Percentiles rank a stretch among this genome's conserved stretches.
Conservation (phyloP, 2,113 vertebrate genomes). For the Acanthochromis polyacanthus region DNA sequence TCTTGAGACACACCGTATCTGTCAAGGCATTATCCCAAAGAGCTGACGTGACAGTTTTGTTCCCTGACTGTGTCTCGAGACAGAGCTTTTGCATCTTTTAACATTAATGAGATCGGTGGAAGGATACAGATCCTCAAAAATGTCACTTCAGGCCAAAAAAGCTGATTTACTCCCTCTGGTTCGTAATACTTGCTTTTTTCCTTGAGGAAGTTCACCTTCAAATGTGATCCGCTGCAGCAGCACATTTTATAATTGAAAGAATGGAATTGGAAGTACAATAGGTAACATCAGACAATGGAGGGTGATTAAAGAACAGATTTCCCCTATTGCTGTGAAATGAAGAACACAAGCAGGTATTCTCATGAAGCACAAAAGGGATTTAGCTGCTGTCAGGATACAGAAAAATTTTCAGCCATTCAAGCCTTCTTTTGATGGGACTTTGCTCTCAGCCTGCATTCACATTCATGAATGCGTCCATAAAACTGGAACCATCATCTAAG, state of each 20-base stretch:
- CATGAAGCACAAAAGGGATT: conserved; percentile 7
- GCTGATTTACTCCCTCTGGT: conserved; percentile 27
- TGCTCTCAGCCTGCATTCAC: background rate
- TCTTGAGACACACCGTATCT: conserved; percentile 34
- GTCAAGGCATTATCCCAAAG: conserved; percentile 49
- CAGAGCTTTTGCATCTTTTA: conserved; percentile 66
- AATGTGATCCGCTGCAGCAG: conserved; percentile 44
- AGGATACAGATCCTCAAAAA: conserved; percentile 42
- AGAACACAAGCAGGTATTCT: conserved; percentile 14
- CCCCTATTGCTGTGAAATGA: conserved; percentile 17
- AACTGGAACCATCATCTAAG: conserved; percentile 17
- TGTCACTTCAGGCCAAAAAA: conserved; percentile 61
- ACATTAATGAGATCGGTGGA: conserved; percentile 60
- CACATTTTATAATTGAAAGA: conserved; percentile 36
- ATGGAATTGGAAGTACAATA: conserved; percentile 25
- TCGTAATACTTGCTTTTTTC: conserved; percentile 8
- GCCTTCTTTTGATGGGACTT: background rate
- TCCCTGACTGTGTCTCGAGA: conserved; percentile 30
- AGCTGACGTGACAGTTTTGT: conserved; percentile 54
- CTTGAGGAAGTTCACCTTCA: conserved; percentile 38
- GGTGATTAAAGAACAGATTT: conserved; percentile 23
- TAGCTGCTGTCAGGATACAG: conserved; percentile 21
- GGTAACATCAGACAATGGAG: conserved; percentile 26
- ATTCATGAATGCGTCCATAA: background rate
- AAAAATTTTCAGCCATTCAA: conserved; percentile 24